phyloP scores from a whole-genome alignment of 2,113 vertebrate genomes.

The Heterochromis multidens region DNA sequence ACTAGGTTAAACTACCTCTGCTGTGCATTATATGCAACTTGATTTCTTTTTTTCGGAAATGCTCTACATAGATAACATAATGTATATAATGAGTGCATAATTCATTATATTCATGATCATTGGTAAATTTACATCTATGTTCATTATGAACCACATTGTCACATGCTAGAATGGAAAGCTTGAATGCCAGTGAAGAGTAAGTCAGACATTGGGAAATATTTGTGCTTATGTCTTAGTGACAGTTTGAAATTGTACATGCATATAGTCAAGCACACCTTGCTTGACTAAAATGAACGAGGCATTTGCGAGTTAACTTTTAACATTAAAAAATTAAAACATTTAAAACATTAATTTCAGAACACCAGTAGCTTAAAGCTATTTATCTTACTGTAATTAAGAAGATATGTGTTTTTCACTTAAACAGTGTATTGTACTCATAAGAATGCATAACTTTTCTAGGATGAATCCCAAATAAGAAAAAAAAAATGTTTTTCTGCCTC shows the following conservation, averaged over 20 bases:
- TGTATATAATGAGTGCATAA: background rate
- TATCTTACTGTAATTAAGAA: background rate
- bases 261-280: background rate
- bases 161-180: fast-evolving
- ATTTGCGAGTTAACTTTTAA: background rate
- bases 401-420: background rate
- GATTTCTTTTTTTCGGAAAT: background rate
- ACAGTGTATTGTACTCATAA: too few species aligned
- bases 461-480: background rate
- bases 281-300: background rate
- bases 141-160: background rate
- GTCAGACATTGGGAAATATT: background rate
- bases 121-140: background rate
- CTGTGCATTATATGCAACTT: background rate
- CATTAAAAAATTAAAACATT: too few species aligned
- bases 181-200: background rate
- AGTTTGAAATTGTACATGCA: background rate
- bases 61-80: background rate
- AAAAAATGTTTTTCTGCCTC: background rate
- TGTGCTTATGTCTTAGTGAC: background rate
- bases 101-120: background rate
- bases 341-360: background rate
- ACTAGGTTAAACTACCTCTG: too few species aligned
- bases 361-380: background rate
- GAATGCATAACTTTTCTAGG: background rate